Base-by-base conservation (phyloP, 2,888 invertebrate genomes). In the Mythimna albipuncta region DNA sequence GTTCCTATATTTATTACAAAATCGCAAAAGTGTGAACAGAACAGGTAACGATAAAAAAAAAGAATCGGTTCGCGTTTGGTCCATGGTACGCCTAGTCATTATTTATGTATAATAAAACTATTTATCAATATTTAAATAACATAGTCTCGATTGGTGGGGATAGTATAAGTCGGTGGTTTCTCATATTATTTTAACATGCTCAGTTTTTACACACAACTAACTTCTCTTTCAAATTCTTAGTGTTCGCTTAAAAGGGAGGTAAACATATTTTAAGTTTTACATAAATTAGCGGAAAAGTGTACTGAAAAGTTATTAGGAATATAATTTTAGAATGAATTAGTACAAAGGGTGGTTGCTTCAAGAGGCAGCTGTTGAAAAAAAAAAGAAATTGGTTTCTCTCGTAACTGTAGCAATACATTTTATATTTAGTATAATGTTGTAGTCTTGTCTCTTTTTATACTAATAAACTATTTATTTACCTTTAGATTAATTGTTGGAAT, bases 71-170 rank as follows among this genome's bases (percentile, higher is more conserved):
- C 91, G 88, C 92, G 91, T 87, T 93, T 92, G 93, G 93, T 95
- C 93, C 94, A 94, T 90, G 94, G 93, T 94, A 94, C 91, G 92
- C 93, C 96, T 95, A 95, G 96, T 95, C 96, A 95, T 95, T 95
- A 95, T 94, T 94, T 93, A 93, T 93, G 91, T 94, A 91, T 91
- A 81, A 91, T 91, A 81, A 91, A 94, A 90, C 87, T 92, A 91
- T 92, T 92, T 92, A 90, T 90, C 92, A 91, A 92, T 93, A 91
- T 92, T 91, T 90, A 90, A 91, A 88, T 88, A 90, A 91, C 89
- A 88, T 89, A 91, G 89, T 90, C 88, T 89, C 87, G 88, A 87
- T 87, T 89, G 91, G 90, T 90, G 91, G 91, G 86, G 90, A 86
- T 91, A 91, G 89, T 71, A 84, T 89, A 90, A 88, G 85, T 73